Base-by-base conservation (phyloP, 2,797 vertebrate species). In the Phataginus tetradactyla region DNA sequence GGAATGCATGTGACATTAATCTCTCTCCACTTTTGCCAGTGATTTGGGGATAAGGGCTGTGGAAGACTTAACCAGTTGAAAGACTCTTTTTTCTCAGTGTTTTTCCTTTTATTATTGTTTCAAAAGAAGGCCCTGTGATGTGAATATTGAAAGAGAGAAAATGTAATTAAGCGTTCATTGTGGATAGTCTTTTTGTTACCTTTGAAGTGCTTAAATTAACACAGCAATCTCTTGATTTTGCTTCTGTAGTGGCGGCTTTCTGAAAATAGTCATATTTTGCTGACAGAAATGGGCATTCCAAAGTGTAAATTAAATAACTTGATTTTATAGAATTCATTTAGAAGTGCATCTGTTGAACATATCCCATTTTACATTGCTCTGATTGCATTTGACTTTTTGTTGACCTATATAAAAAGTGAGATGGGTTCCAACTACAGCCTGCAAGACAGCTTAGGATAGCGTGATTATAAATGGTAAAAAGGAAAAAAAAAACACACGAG, bases 261-360 rank as follows among this genome's bases (percentile, higher is more conserved):
- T 95, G 89, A 93, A 69, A 96, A 90, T 71, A 86, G 86, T 86
- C 72, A 77, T 91, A 89, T 96, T 96, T 95, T 95, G 80, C 89
- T 96, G 81, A 78, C 86, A 91, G 85, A 96, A 97, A 95, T 83
- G 92, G 93, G 32, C 79, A 93, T 94, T 91, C 57, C 32, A 32
- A 92, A 93, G 89, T 89, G 77, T 95, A 88, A 97, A 98, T 97
- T 96, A 97, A 97, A 94, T 97, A 96, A 94, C 51, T 93, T 81
- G 90, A 96, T 95, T 90, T 84, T 88, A 63, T 81, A 89, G 77
- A 93, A 96, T 93, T 91, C 66, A 75, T 79, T 97, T 96, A 96
- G 92, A 94, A 97, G 86, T 95, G 74, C 84, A 51, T 96, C 92
- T 95, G 51, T 83, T 93, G 89, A 96, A 88, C 15, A 9, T 45